These are phyloP conservation scores for Platycheirus rosarum DNA, from an alignment of 2,888 invertebrate genomes.

Conservation along the genomic window DNA sequence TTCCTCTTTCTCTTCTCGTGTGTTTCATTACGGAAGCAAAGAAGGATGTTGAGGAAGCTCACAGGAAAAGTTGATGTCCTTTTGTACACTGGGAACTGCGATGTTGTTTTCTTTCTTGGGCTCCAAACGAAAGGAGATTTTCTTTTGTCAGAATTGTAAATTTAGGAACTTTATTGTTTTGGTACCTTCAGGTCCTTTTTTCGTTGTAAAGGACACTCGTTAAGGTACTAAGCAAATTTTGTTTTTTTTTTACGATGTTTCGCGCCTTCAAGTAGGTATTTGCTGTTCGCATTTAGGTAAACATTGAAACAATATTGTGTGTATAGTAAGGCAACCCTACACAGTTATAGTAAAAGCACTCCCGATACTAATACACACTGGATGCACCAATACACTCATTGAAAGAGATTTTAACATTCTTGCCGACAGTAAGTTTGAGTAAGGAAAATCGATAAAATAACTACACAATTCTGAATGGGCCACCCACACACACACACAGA, in stretches of 20 bases:
- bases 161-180: slow-evolving; percentile 11
- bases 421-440: slow-evolving; percentile 40
- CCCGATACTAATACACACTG: slow-evolving; percentile 15
- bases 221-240: slow-evolving; percentile 5
- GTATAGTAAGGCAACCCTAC: slow-evolving; percentile 11
- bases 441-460: slow-evolving; percentile 64
- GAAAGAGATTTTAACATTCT: slow-evolving; percentile 16
- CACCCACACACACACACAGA: slow-evolving; percentile 11
- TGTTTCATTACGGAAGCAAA: slow-evolving; percentile 24
- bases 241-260: slow-evolving; percentile 35
- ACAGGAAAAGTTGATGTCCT: slow-evolving; percentile 10
- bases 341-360: slow-evolving; percentile 35
- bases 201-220: slow-evolving; percentile 35
- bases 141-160: not conserved
- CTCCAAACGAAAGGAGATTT: not conserved
- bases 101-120: slow-evolving; percentile 20
- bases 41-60: slow-evolving; percentile 41
- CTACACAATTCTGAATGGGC: slow-evolving; percentile 64
- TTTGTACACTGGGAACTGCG: too few relatives aligned
- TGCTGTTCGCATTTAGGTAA: slow-evolving; percentile 54
- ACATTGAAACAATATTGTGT: slow-evolving; percentile 44
- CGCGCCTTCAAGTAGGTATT: slow-evolving; percentile 47
- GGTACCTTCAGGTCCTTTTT: not conserved
- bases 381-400: slow-evolving; percentile 2
- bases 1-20: slow-evolving; percentile 36